Percentiles rank a stretch among this genome's conserved stretches.
Evolutionary conservation across 2,113 vertebrate species (phyloP).

Genomic region (Corythoichthys haematopterus): DNA sequence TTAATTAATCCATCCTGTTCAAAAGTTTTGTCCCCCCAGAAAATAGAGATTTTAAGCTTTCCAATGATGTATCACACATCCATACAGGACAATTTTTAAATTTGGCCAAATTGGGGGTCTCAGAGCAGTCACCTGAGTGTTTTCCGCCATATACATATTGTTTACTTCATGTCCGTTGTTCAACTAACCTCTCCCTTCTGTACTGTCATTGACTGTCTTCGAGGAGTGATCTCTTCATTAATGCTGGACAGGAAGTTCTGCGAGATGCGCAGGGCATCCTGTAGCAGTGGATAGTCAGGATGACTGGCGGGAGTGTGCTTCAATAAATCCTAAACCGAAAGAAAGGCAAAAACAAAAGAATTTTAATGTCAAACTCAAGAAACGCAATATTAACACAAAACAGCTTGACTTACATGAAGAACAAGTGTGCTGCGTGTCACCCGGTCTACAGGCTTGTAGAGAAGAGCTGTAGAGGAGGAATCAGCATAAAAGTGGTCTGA

Average conservation of each 20-base stretch:
- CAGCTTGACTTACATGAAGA: conserved; percentile 83
- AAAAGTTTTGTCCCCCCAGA: too few relatives aligned
- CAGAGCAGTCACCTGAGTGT: too few relatives aligned
- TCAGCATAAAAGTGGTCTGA: conserved; percentile 21
- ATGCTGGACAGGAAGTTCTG: conserved; percentile 94
- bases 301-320: conserved; percentile 88
- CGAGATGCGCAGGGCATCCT: conserved; percentile 89
- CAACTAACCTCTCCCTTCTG: conserved; percentile 89
- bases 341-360: not conserved
- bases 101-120: too few relatives aligned
- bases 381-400: not conserved
- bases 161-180: not conserved
- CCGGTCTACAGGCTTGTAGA: conserved; percentile 97
- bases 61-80: too few relatives aligned
- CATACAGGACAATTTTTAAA: too few relatives aligned
- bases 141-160: too few relatives aligned
- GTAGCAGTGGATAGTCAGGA: conserved; percentile 81
- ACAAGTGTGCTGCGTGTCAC: conserved; percentile 96
- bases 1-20: too few relatives aligned
- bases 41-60: too few relatives aligned
- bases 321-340: conserved; percentile 78
- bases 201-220: conserved; percentile 89
- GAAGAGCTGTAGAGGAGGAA: conserved; percentile 75
- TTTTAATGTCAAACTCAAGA: not conserved
- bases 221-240: conserved; percentile 92